These are phyloP conservation scores for Pseudolycoriella hygida DNA, from an alignment of 2,888 invertebrate genomes.

Conservation along the genomic window DNA sequence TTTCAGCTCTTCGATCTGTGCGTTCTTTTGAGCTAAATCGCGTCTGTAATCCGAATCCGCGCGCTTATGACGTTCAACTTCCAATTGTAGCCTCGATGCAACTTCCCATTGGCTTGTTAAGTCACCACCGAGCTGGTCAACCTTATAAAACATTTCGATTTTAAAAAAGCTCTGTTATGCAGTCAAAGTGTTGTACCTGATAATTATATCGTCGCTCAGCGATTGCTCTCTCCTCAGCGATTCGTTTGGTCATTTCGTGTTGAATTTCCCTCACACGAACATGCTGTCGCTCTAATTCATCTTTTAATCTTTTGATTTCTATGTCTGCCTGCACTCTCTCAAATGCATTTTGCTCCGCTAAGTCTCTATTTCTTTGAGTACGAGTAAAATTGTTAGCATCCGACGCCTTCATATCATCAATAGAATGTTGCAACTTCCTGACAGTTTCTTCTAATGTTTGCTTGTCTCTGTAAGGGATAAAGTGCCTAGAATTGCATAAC, in stretches of 20 bases:
- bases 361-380: slow-evolving; percentile 47
- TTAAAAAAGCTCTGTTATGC: too few species aligned
- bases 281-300: slow-evolving; percentile 61
- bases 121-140: slow-evolving; percentile 60
- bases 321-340: slow-evolving; percentile 59
- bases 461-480: slow-evolving; percentile 37
- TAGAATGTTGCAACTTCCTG: slow-evolving; percentile 43
- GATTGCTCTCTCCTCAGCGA: slow-evolving; percentile 52
- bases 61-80: slow-evolving; percentile 60
- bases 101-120: slow-evolving; percentile 65
- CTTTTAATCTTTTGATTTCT: slow-evolving; percentile 56
- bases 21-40: slow-evolving; percentile 57
- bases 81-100: slow-evolving; percentile 56
- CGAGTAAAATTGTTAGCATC: slow-evolving; percentile 44
- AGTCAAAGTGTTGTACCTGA: too few species aligned
- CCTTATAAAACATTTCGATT: too few species aligned
- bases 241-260: slow-evolving; percentile 53
- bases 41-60: slow-evolving; percentile 57
- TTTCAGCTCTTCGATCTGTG: slow-evolving; percentile 59
- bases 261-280: slow-evolving; percentile 55
- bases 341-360: slow-evolving; percentile 57
- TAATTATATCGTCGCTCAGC: slow-evolving; percentile 56
- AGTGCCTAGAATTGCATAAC: background rate
- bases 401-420: slow-evolving; percentile 43
- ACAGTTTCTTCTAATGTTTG: slow-evolving; percentile 47